Percentiles rank a stretch among this genome's conserved stretches.
Conservation (phyloP, 2,888 invertebrate species). For the Tipula vernalis region DNA sequence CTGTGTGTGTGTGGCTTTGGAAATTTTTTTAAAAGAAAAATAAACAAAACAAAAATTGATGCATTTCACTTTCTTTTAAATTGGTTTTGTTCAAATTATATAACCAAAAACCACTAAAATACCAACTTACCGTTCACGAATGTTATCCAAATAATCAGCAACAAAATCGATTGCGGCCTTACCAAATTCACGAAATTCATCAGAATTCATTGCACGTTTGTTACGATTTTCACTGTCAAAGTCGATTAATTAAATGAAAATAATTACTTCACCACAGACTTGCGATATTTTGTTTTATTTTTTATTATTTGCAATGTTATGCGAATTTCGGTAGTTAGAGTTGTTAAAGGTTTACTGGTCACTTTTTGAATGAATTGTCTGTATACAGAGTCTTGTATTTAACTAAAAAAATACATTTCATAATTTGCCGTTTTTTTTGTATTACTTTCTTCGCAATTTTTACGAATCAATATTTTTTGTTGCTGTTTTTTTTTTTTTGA, state of each 20-base stretch:
- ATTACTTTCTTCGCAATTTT: neutral
- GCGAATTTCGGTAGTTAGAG: neutral
- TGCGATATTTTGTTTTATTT: neutral
- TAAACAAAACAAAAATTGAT: neutral
- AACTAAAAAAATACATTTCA: neutral
- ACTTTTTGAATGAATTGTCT: neutral
- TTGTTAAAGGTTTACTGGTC: neutral
- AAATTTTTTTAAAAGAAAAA: neutral
- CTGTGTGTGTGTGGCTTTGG: neutral
- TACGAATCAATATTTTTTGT: neutral
- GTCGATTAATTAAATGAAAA: neutral
- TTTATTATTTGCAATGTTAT: neutral
- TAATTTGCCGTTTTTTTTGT: neutral
- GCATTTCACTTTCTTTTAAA: neutral
- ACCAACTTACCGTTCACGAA: slow-evolving; percentile 65
- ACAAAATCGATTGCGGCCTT: slow-evolving; percentile 81
- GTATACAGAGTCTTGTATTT: neutral
- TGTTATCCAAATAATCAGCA: slow-evolving; percentile 77
- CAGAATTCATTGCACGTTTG: slow-evolving; percentile 49
- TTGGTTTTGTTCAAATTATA: neutral
- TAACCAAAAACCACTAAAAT: neutral
- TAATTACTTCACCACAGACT: neutral
- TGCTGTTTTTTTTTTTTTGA: neutral
- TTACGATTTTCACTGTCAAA: neutral
- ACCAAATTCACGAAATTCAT: slow-evolving; percentile 70